Evolutionary conservation across 1,140 invertebrate genomes (phyloP).

Genomic region (Hyles euphorbiae): DNA sequence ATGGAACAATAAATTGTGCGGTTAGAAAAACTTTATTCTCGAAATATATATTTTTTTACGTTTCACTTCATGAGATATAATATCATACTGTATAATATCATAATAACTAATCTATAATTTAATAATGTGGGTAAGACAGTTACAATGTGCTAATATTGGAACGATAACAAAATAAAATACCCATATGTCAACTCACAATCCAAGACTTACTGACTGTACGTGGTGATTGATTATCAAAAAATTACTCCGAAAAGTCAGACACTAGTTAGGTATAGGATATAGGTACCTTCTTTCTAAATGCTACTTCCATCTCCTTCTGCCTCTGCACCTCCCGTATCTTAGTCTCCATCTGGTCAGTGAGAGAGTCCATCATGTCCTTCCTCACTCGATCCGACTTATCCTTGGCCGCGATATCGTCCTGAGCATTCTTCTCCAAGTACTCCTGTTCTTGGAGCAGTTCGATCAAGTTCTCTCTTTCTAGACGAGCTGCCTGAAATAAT

Average conservation of each 20-base stretch:
- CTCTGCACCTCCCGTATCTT: slow-evolving; percentile 20
- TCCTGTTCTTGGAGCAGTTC: slow-evolving; percentile 52
- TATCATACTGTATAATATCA: no score
- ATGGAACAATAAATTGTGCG: no score
- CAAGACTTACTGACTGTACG: no score
- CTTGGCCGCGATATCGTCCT: slow-evolving; percentile 34
- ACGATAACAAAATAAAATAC: no score
- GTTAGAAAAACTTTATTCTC: no score
- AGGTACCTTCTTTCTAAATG: slow-evolving; percentile 35
- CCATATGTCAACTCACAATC: no score
- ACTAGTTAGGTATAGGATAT: background rate
- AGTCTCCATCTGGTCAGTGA: slow-evolving; percentile 35
- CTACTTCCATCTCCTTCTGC: slow-evolving; percentile 15
- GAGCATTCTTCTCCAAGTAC: slow-evolving; percentile 40
- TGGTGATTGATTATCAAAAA: no score
- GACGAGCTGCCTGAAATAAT: slow-evolving; percentile 30
- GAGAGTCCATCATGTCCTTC: slow-evolving; percentile 28
- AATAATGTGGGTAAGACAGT: slow-evolving; percentile 10
- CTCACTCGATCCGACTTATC: slow-evolving; percentile 26
- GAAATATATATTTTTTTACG: no score
- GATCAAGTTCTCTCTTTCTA: slow-evolving; percentile 44
- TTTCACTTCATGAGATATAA: no score
- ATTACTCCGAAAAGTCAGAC: no score
- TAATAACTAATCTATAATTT: no score
- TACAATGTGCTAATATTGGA: background rate